Percentiles rank a stretch among this genome's conserved stretches.
These are phyloP conservation scores for Oscheius sp. DNA, from an alignment of 2,888 invertebrate species.

Conservation along the genomic window DNA sequence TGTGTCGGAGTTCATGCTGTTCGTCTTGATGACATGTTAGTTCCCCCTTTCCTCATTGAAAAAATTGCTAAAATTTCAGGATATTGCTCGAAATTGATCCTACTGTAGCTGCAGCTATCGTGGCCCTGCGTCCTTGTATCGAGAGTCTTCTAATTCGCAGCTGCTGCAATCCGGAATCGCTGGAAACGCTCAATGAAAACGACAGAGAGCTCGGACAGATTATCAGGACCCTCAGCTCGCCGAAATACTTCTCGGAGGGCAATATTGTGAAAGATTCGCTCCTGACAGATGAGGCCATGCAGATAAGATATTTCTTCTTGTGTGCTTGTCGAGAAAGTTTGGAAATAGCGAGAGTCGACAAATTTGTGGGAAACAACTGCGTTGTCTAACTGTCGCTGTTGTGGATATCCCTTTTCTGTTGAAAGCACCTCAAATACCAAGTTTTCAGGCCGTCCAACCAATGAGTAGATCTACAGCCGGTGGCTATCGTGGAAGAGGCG, in stretches of 20 bases:
- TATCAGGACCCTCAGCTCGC: neutral
- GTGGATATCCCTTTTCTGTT: no score
- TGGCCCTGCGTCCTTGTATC: slow-evolving; percentile 88
- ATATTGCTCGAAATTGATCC: slow-evolving; percentile 89
- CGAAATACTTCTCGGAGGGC: neutral
- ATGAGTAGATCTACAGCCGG: neutral
- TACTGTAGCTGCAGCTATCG: slow-evolving; percentile 83
- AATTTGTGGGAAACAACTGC: neutral
- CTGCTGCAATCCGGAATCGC: slow-evolving; percentile 49
- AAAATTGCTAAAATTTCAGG: slow-evolving; percentile 73
- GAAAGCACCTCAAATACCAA: no score
- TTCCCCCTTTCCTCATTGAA: neutral
- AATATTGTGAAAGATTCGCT: neutral
- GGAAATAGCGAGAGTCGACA: neutral
- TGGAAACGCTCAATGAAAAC: slow-evolving; percentile 12
- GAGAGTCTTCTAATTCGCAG: slow-evolving; percentile 80
- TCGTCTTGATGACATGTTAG: slow-evolving; percentile 85
- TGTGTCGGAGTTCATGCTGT: slow-evolving; percentile 81
- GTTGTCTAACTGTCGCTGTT: no score
- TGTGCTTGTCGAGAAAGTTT: neutral
- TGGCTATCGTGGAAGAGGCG: neutral
- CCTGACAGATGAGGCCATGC: neutral
- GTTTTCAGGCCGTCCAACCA: neutral
- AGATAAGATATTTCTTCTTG: neutral
- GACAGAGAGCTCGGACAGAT: slow-evolving; percentile 3